Evolutionary conservation across 2,888 invertebrate genomes (phyloP).

Genomic region (Pyrrhosoma nymphula): DNA sequence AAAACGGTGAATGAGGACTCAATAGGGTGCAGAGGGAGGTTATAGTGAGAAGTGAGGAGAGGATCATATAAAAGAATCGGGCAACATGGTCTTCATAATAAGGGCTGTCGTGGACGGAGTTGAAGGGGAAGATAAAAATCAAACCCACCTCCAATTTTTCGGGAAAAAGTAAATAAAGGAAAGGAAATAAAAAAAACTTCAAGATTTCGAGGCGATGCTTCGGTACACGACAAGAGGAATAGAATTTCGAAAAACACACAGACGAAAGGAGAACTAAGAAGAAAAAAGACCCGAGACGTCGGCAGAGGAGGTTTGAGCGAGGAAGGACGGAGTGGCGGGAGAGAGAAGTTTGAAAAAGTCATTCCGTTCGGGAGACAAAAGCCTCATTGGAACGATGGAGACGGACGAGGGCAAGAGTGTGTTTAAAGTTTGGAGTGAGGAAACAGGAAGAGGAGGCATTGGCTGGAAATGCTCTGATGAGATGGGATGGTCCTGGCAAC

Average conservation of each 20-base stretch:
- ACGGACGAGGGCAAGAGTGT: background rate
- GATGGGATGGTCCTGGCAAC: background rate
- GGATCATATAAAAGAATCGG: background rate
- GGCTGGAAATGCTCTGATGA: background rate
- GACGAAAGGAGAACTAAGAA: background rate
- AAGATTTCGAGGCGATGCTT: slow-evolving; percentile 16
- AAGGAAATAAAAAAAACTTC: slow-evolving; percentile 2
- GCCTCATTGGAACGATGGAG: background rate
- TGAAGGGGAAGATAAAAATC: too few relatives aligned
- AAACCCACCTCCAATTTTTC: too few relatives aligned
- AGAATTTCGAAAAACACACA: background rate
- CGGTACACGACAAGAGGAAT: background rate
- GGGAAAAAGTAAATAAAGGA: slow-evolving; percentile 23
- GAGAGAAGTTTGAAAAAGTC: slow-evolving; percentile 59
- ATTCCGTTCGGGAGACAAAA: slow-evolving; percentile 55
- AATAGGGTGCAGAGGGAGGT: too few relatives aligned
- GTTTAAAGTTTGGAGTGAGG: background rate
- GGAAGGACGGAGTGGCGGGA: background rate
- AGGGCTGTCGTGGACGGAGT: too few relatives aligned
- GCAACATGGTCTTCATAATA: too few relatives aligned
- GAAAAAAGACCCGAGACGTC: background rate
- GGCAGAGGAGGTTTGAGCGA: background rate
- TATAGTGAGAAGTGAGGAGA: background rate
- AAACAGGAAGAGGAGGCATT: background rate
- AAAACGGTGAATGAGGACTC: too few relatives aligned